Evolutionary conservation across 2,113 vertebrate genomes (phyloP).

Genomic region (Corythaixoides concolor): DNA sequence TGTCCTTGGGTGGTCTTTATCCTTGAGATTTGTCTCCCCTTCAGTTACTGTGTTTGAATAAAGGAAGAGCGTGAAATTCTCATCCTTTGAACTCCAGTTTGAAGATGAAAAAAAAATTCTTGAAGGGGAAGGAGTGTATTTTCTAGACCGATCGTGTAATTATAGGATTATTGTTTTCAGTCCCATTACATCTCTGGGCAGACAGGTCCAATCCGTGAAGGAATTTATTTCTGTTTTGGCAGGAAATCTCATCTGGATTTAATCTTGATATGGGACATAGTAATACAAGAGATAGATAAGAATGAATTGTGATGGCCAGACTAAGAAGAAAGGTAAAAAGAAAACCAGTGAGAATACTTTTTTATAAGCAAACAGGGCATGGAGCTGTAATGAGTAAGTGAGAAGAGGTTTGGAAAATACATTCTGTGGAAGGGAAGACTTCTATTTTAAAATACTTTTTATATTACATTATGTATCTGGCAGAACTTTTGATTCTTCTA

Average conservation of each 20-base stretch:
- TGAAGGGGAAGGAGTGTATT: background rate
- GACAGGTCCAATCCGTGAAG: background rate
- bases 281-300: background rate
- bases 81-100: background rate
- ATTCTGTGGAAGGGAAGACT: slow-evolving; percentile 26
- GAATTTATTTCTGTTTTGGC: background rate
- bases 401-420: slow-evolving; percentile 30
- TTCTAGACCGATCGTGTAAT: background rate
- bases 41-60: background rate
- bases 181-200: background rate
- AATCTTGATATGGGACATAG: background rate
- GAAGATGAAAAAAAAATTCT: background rate
- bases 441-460: slow-evolving; percentile 34
- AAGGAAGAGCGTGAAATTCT: background rate
- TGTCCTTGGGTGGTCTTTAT: background rate
- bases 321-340: background rate
- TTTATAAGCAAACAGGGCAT: background rate
- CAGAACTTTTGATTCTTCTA: background rate
- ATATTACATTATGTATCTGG: slow-evolving; percentile 22
- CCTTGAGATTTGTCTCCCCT: background rate
- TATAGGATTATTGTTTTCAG: background rate
- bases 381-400: background rate
- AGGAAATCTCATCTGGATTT: background rate
- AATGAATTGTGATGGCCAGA: background rate
- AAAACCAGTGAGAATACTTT: background rate